These are phyloP conservation scores for Gasteruption jaculator DNA, from an alignment of 2,888 invertebrate genomes.

Conservation along the genomic window DNA sequence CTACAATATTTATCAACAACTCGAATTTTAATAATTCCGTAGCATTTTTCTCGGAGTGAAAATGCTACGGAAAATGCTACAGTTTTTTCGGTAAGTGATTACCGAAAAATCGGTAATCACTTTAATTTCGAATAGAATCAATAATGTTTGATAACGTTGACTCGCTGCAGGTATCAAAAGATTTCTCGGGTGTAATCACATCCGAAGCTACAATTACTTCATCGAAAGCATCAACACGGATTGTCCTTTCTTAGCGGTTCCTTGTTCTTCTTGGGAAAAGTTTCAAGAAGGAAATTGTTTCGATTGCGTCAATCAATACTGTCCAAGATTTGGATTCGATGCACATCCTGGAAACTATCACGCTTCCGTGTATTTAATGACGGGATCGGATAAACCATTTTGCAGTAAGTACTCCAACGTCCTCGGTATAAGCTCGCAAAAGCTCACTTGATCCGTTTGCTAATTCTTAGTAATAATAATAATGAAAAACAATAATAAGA, in stretches of 20 bases:
- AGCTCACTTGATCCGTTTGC: too few relatives aligned
- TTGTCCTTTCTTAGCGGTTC: conserved; percentile 75
- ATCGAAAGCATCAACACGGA: conserved; percentile 75
- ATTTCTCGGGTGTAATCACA: conserved; percentile 82
- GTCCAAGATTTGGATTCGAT: conserved; percentile 68
- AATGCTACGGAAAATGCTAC: not conserved
- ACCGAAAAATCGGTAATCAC: too few relatives aligned
- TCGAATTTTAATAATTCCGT: too few relatives aligned
- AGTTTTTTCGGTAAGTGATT: not conserved
- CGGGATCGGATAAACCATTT: conserved; percentile 66
- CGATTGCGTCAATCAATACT: conserved; percentile 63
- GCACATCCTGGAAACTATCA: conserved; percentile 47
- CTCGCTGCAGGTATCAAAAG: conserved; percentile 58
- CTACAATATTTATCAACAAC: too few relatives aligned
- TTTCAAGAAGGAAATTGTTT: conserved; percentile 69
- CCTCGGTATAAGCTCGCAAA: too few relatives aligned
- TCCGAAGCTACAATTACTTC: conserved; percentile 78
- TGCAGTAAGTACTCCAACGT: conserved; percentile 65
- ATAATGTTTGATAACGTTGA: not conserved
- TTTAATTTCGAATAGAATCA: not conserved
- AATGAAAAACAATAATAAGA: not conserved
- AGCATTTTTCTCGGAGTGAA: too few relatives aligned
- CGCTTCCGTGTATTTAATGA: conserved; percentile 66
- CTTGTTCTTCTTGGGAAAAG: conserved; percentile 74
- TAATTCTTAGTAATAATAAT: conserved; percentile 2